Conservation (phyloP, 2,888 invertebrate genomes). For the Choreutis nemorana region DNA sequence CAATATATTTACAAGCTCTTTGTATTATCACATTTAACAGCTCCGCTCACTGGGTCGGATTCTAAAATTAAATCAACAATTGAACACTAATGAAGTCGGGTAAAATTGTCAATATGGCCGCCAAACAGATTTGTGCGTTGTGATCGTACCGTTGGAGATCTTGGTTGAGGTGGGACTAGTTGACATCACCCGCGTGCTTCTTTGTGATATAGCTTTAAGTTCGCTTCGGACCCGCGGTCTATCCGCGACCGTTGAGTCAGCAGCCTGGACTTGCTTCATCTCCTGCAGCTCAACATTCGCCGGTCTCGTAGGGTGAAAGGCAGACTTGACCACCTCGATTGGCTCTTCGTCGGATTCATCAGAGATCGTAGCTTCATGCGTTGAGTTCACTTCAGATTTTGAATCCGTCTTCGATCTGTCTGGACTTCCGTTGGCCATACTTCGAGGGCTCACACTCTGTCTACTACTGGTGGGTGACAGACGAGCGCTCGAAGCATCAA, state of each 20-base stretch:
- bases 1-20: conserved; percentile 62
- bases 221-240: conserved; percentile 55
- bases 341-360: conserved; percentile 75
- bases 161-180: conserved; percentile 67
- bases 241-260: conserved; percentile 68
- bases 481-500: conserved; percentile 53
- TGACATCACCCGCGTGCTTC: conserved; percentile 48
- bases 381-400: conserved; percentile 70
- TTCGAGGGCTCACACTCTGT: conserved; percentile 62
- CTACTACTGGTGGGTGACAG: conserved; percentile 65
- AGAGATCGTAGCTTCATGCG: conserved; percentile 67
- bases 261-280: conserved; percentile 62
- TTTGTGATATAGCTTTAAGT: conserved; percentile 68
- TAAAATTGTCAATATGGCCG: conserved; percentile 69
- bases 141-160: conserved; percentile 60
- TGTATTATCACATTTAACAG: conserved; percentile 57
- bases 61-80: conserved; percentile 21
- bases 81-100: conserved; percentile 25
- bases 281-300: conserved; percentile 66
- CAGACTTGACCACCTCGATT: conserved; percentile 79
- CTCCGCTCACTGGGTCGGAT: conserved; percentile 25
- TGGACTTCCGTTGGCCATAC: conserved; percentile 44
- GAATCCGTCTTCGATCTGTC: conserved; percentile 63
- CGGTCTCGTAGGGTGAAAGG: conserved; percentile 73
- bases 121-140: conserved; percentile 75